Percentiles rank a stretch among this genome's conserved stretches.
phyloP scores from a whole-genome alignment of 2,113 vertebrate genomes.

The Etia nguti region DNA sequence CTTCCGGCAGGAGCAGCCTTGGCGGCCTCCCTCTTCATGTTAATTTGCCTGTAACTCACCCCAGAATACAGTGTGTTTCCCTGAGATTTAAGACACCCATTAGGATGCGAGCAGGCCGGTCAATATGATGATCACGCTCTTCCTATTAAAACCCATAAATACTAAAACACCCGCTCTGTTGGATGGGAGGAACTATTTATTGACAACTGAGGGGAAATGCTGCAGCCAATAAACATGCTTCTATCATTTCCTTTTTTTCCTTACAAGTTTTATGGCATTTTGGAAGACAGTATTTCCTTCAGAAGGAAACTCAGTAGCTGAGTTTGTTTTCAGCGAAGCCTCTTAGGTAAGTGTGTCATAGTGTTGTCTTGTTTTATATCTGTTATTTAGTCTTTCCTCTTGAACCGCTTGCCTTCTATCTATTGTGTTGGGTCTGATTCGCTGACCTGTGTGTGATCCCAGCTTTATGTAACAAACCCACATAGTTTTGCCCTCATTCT shows the following conservation, averaged over 20 bases:
- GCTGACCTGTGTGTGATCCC: conserved; percentile 31
- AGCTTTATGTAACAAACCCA: conserved; percentile 35
- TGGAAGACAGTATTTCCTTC: not conserved
- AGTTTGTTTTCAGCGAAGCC: not conserved
- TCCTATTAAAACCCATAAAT: conserved; percentile 76
- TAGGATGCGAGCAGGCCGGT: conserved; percentile 57
- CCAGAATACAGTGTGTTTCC: conserved; percentile 46
- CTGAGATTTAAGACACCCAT: conserved; percentile 64
- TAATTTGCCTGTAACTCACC: conserved; percentile 72
- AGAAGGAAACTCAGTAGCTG: not conserved
- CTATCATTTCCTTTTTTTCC: conserved; percentile 20
- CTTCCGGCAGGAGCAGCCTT: conserved; percentile 15
- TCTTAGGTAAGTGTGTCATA: not conserved
- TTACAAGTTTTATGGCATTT: conserved; percentile 1
- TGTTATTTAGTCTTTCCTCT: conserved; percentile 3
- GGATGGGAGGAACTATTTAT: conserved; percentile 51
- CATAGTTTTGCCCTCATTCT: conserved; percentile 22
- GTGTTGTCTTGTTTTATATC: conserved; percentile 20
- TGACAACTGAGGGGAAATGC: conserved; percentile 32
- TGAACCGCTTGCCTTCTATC: not conserved
- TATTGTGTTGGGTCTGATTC: conserved; percentile 9
- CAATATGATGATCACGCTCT: conserved; percentile 63
- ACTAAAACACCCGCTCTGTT: conserved; percentile 24
- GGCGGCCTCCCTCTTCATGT: conserved; percentile 36
- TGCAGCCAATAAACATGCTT: conserved; percentile 47